Evolutionary conservation across 2,797 vertebrate species (phyloP).

Genomic region (Tapirus indicus): DNA sequence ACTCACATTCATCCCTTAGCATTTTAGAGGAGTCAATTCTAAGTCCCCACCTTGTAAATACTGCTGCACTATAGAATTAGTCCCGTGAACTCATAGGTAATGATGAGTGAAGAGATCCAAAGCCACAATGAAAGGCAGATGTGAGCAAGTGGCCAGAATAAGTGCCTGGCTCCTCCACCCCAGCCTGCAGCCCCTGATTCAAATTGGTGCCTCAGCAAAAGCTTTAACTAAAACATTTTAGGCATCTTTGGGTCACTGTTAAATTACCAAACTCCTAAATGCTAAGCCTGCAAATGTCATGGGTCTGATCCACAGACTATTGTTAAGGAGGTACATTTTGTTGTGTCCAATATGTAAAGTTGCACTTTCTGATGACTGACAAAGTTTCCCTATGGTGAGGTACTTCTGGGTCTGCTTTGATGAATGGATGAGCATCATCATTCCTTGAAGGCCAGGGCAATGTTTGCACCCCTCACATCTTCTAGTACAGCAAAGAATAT

Average conservation of each 20-base stretch:
- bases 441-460: neutral
- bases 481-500: neutral
- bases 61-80: neutral
- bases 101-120: neutral
- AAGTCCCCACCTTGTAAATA: neutral
- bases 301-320: neutral
- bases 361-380: neutral
- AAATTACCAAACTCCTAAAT: neutral
- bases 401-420: neutral
- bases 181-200: neutral
- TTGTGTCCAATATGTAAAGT: neutral
- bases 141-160: neutral
- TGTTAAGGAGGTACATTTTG: neutral
- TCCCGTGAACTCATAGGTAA: neutral
- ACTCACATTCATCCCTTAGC: neutral
- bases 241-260: neutral
- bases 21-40: neutral
- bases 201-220: neutral
- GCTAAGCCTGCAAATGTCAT: neutral
- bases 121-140: neutral
- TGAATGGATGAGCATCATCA: neutral
- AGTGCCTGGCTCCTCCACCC: neutral
- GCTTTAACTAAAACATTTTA: neutral
- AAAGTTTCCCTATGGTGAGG: neutral
- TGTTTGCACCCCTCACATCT: neutral